Conservation (phyloP, 1,140 invertebrate species). For the Brachionus paranguensis region DNA sequence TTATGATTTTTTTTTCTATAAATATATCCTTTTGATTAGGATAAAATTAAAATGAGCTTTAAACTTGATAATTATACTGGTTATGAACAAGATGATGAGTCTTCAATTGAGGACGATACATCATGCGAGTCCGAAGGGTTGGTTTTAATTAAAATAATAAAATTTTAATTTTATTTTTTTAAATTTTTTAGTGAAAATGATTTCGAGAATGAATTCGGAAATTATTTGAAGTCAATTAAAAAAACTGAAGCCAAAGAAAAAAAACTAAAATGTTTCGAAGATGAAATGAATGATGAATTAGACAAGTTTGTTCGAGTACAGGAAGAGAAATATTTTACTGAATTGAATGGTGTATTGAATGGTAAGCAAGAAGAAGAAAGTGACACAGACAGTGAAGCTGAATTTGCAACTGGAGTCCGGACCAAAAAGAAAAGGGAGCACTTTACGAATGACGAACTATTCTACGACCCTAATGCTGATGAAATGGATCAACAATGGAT, state of each 20-base stretch:
- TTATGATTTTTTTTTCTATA: background rate
- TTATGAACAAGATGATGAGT: constrained; percentile 24
- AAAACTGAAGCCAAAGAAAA: background rate
- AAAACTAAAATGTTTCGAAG: background rate
- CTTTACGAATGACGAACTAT: constrained; percentile 21
- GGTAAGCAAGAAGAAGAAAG: background rate
- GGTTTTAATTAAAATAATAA: background rate
- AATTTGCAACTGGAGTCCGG: background rate
- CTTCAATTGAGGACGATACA: background rate
- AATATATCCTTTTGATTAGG: background rate
- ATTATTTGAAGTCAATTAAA: background rate
- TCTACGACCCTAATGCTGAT: constrained; percentile 36
- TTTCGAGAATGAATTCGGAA: background rate
- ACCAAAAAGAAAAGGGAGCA: constrained; percentile 11
- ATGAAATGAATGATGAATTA: constrained; percentile 19
- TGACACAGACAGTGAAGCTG: background rate
- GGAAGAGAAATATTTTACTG: background rate
- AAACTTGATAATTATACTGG: constrained; percentile 23
- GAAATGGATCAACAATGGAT: constrained; percentile 37
- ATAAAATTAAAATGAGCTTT: background rate
- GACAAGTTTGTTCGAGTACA: background rate
- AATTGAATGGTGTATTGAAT: background rate
- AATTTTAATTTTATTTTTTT: background rate
- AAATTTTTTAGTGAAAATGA: background rate
- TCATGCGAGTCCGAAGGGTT: background rate